Evolutionary conservation across 2,888 invertebrate species (phyloP).

Genomic region (Hydroisotoma schaefferi): DNA sequence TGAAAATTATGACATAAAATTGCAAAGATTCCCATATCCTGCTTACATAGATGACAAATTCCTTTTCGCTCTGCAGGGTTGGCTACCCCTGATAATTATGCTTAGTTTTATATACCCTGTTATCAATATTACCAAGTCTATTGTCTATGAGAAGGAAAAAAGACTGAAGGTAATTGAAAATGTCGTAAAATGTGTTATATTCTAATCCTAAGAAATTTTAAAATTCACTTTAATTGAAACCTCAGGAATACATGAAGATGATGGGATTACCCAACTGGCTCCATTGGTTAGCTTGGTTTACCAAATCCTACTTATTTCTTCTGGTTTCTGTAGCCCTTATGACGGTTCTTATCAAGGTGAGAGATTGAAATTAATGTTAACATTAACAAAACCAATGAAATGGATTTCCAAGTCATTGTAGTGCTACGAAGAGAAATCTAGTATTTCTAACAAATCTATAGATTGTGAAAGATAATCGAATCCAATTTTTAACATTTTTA

Average conservation of each 20-base stretch:
- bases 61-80: slow-evolving; percentile 60
- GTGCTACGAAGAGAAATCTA: not conserved
- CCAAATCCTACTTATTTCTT: slow-evolving; percentile 68
- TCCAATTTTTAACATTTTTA: no score
- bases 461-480: no score
- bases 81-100: slow-evolving; percentile 37
- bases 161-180: slow-evolving; percentile 62
- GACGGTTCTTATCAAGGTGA: slow-evolving; percentile 32
- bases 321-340: slow-evolving; percentile 58
- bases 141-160: slow-evolving; percentile 71
- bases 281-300: slow-evolving; percentile 83
- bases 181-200: not conserved
- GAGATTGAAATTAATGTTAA: not conserved
- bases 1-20: slow-evolving; percentile 47
- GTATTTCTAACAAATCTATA: no score
- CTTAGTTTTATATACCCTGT: slow-evolving; percentile 68
- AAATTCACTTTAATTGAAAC: not conserved
- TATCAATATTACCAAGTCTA: slow-evolving; percentile 69
- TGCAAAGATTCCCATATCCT: slow-evolving; percentile 69
- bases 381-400: not conserved
- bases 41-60: slow-evolving; percentile 63
- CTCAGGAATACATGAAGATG: slow-evolving; percentile 83
- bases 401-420: not conserved
- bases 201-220: no score
- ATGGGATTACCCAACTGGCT: slow-evolving; percentile 80